Conservation (phyloP, 2,113 vertebrate species). For the Epinephelus moara region DNA sequence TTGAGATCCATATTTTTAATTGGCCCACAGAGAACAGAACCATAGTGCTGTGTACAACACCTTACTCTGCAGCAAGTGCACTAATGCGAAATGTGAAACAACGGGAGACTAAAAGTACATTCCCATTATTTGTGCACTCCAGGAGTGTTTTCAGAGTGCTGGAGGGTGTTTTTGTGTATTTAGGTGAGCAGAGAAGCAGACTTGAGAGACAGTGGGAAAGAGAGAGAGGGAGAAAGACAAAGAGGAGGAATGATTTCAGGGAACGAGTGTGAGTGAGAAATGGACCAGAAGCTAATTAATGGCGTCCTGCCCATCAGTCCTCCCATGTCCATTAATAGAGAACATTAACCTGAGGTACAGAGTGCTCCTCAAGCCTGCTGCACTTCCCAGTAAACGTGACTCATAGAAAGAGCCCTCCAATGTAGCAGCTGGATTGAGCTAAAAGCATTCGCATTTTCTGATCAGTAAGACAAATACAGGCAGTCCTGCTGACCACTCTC, state of each 20-base stretch:
- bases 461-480: conserved; percentile 74
- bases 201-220: conserved; percentile 36
- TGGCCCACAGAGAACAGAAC: conserved; percentile 68
- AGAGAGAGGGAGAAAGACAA: conserved; percentile 41
- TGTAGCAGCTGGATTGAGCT: conserved; percentile 74
- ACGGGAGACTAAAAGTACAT: conserved; percentile 47
- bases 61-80: conserved; percentile 42
- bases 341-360: conserved; percentile 88
- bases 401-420: conserved; percentile 75
- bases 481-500: conserved; percentile 35
- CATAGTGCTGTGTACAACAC: conserved; percentile 28
- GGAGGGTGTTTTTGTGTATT: conserved; percentile 59
- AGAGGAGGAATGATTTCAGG: conserved; percentile 72
- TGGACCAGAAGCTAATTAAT: conserved; percentile 85
- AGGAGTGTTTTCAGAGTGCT: conserved; percentile 45
- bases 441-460: conserved; percentile 81
- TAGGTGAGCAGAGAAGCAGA: conserved; percentile 49
- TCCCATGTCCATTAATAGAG: conserved; percentile 86
- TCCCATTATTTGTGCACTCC: conserved; percentile 47
- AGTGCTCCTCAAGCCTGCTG: conserved; percentile 82
- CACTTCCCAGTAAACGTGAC: conserved; percentile 84
- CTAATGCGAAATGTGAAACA: conserved; percentile 49
- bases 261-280: conserved; percentile 79
- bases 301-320: conserved; percentile 80
- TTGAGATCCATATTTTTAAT: conserved; percentile 74